Percentiles rank a stretch among this genome's conserved stretches.
phyloP scores from a whole-genome alignment of 2,113 vertebrate species.

The Puffinus mauretanicus region DNA sequence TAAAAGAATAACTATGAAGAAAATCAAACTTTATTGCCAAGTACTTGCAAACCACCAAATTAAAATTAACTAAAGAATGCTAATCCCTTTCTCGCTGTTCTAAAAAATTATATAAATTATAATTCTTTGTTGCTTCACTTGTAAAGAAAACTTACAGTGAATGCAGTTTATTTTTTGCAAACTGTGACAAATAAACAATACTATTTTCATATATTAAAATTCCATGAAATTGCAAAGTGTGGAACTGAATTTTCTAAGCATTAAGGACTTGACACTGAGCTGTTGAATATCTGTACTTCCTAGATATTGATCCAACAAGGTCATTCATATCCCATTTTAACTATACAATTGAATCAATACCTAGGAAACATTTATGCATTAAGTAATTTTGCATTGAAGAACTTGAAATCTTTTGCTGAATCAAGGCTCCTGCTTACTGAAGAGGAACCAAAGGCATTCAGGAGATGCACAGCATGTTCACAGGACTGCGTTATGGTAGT shows the following conservation, averaged over 20 bases:
- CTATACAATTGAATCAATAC: not conserved
- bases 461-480: not conserved
- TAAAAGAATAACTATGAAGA: not conserved
- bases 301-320: not conserved
- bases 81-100: not conserved
- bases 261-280: not conserved
- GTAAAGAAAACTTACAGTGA: not conserved
- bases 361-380: not conserved
- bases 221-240: not conserved
- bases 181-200: not conserved
- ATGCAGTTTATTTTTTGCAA: not conserved
- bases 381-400: not conserved
- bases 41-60: not conserved
- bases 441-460: not conserved
- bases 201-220: conserved; percentile 45
- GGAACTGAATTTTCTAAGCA: not conserved
- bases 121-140: not conserved
- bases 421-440: not conserved
- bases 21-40: not conserved
- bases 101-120: not conserved
- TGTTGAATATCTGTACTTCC: not conserved
- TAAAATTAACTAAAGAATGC: not conserved
- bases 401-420: not conserved
- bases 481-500: not conserved
- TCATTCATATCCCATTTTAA: not conserved